phyloP scores from a whole-genome alignment of 1,140 invertebrate species.

The Caenorhabditis briggsae region DNA sequence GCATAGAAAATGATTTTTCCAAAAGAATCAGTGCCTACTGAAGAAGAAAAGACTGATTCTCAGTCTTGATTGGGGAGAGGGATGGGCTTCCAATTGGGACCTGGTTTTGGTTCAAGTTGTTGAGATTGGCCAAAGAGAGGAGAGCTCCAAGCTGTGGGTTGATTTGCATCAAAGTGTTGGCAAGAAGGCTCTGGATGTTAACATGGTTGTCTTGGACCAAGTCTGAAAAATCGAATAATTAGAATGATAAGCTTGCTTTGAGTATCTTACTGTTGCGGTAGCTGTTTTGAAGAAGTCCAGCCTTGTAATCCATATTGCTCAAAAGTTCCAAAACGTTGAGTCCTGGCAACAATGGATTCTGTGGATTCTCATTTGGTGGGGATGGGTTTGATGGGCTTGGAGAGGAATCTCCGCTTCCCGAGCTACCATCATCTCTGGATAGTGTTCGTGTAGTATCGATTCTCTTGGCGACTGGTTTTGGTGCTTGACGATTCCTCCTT shows the following conservation, averaged over 20 bases:
- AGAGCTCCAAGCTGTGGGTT: conserved; percentile 40
- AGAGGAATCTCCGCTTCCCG: conserved; percentile 32
- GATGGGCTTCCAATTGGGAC: neutral
- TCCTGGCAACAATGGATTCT: conserved; percentile 26
- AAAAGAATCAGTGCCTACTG: conserved; percentile 47
- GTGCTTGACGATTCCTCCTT: conserved; percentile 68
- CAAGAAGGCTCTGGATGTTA: conserved; percentile 7
- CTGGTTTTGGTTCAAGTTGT: neutral
- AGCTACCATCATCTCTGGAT: conserved; percentile 51
- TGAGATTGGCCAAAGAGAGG: conserved; percentile 11
- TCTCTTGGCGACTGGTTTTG: conserved; percentile 16
- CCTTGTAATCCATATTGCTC: conserved; percentile 26
- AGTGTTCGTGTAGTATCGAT: conserved; percentile 20
- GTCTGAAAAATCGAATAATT: neutral
- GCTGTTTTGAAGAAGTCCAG: neutral
- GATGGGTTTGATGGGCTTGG: conserved; percentile 53
- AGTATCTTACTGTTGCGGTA: conserved; percentile 16
- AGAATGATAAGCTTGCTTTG: neutral
- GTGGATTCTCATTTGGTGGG: conserved; percentile 55
- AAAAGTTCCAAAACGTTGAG: conserved; percentile 25
- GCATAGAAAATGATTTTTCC: conserved; percentile 29
- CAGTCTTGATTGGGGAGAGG: conserved; percentile 27
- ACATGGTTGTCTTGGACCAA: conserved; percentile 4
- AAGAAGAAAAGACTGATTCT: conserved; percentile 50
- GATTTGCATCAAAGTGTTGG: conserved; percentile 15